Percentiles rank a stretch among this genome's conserved stretches.
Evolutionary conservation across 2,113 vertebrate genomes (phyloP).

Genomic region (Hemichromis elongatus): DNA sequence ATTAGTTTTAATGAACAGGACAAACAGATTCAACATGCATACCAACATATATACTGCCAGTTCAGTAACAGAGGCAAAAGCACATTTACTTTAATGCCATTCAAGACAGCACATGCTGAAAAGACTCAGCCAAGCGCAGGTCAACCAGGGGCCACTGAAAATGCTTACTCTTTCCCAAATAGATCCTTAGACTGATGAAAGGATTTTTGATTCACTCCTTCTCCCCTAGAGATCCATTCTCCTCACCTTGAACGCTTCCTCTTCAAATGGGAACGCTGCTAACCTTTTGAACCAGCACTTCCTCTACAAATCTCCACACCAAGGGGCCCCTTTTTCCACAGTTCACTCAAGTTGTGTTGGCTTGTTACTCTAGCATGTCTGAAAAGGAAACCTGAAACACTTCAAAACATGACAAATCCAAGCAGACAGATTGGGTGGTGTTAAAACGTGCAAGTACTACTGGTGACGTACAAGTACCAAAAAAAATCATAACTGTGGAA

Average conservation of each 20-base stretch:
- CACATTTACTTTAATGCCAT: background rate
- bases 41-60: background rate
- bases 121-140: background rate
- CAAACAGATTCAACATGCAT: conserved; percentile 5
- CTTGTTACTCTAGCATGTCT: background rate
- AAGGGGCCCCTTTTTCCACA: background rate
- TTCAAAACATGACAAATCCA: background rate
- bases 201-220: background rate
- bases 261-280: background rate
- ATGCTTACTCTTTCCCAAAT: background rate
- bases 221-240: background rate
- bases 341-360: background rate
- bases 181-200: background rate
- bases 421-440: background rate
- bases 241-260: background rate
- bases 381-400: background rate
- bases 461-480: background rate
- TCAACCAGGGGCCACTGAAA: background rate
- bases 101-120: background rate
- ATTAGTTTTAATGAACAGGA: conserved; percentile 26
- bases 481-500: background rate
- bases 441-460: background rate
- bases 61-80: background rate
- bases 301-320: background rate
- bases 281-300: background rate